Evolutionary conservation across 2,113 vertebrate genomes (phyloP), one percentile per base, ranked within the genome.

Genomic region (Mormoops blainvillei): DNA sequence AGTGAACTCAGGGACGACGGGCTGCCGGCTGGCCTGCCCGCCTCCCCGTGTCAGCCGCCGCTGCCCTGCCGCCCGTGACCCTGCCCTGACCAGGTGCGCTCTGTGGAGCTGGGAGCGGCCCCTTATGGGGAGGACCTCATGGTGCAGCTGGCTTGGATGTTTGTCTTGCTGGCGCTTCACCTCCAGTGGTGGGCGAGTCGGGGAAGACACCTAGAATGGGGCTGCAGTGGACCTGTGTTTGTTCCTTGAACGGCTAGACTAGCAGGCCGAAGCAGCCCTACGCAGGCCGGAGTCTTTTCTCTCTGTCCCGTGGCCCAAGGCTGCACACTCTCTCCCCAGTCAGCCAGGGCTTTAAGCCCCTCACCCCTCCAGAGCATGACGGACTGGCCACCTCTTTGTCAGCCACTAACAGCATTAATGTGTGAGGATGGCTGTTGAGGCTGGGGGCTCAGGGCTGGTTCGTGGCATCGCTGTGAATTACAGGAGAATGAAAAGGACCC

Each of bases 41-140:
- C 65, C 45, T 86, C 26, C 12, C 2, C n/a, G 4, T 0, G 16
- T 7, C 28, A 26, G 2, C 54, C 8, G 24, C 20, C 9, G 19
- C 43, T 36, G 68, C 43, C 56, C 48, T 48, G 3, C 1, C 0
- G 0, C 19, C 33, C 10, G 16, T 3, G 14, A 28, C n/a, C 33
- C 20, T 0, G 0, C 26, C 58, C 26, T 0, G 4, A 4, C 22
- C 52, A 15, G 28, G 22, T 36, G 50, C n/a, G 78, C 71, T 45
- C 7, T 28, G 20, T 48, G 24, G 19, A 31, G 24, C 36, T 33
- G 43, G 52, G 70, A 77, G 26, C 13, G 38, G 16, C 38, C 56
- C 45, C 19, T 2, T 20, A 5, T 6, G 0, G n/a, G 33, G 48
- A 92, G 52, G 38, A 19, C 15, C 16, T 36, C 48, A 1, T 4